Base-by-base conservation (phyloP, 1,140 invertebrate genomes). In the Penaeus indicus region DNA sequence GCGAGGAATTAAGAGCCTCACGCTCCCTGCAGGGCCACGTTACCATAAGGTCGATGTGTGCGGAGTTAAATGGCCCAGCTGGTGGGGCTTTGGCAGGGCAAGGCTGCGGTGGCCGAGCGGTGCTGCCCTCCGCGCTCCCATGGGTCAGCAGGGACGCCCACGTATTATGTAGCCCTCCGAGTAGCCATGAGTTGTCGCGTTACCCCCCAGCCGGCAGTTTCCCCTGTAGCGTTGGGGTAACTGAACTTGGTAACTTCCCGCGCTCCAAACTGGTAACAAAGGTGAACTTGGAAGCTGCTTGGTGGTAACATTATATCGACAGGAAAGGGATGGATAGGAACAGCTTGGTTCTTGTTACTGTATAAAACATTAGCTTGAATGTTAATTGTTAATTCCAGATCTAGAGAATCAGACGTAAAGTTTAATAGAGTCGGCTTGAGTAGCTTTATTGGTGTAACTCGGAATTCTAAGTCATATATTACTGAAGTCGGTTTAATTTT, bases 1-100 rank as follows among this genome's bases (percentile, higher is more conserved):
- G 27, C 38, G 62, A 64, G 5, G 22, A 60, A 83, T 64, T 42
- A 61, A 75, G 25, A n/a, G 7, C 11, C 25, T 82, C 25, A 88
- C 42, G 86, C 86, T 88, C 80, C 27, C 69, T 77, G 3, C 38
- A 19, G 80, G 86, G 63, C 60, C 1, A n/a, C 18, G 19, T 32
- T 84, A 67, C 80, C 86, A 84, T 88, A 88, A 88, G 86, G 86
- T 88, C 86, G 86, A 88, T 84, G 86, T 88, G 81, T 88, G 67
- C 47, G 42, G 81, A 88, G 86, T 88, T 88, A 88, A 88, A 88
- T 88, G 86, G 86, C 86, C 86, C 86, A 88, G 86, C 86, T 88
- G 86, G 67, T 88, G 81, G 69, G 78, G 86, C 67, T 82, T 61
- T 82, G 79, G 38, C 79, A 54, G 54, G 77, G 32, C 42, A 42